phyloP scores from a whole-genome alignment of 2,113 vertebrate genomes.

The Nannobrachium achirus region DNA sequence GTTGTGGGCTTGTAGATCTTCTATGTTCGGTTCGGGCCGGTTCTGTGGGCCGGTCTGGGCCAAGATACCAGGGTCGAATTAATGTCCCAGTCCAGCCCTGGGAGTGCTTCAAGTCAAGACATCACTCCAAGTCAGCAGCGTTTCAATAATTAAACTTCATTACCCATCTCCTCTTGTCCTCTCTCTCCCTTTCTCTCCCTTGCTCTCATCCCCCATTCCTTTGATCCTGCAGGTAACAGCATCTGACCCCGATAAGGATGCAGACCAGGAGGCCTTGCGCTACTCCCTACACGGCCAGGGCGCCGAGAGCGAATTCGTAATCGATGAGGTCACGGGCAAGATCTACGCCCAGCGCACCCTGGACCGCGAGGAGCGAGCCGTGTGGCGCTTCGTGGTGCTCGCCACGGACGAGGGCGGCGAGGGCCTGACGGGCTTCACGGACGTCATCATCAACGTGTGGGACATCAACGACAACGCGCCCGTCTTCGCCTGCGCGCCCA shows the following conservation, averaged over 20 bases:
- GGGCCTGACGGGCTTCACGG: slow-evolving; percentile 91
- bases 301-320: slow-evolving; percentile 86
- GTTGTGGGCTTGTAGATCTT: no score
- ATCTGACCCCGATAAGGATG: slow-evolving; percentile 85
- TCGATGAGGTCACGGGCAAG: slow-evolving; percentile 87
- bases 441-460: slow-evolving; percentile 90
- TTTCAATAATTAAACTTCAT: slow-evolving; percentile 53
- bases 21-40: background rate
- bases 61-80: slow-evolving; percentile 18
- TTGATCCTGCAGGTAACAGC: slow-evolving; percentile 84
- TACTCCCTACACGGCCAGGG: slow-evolving; percentile 90
- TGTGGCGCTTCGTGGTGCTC: slow-evolving; percentile 90
- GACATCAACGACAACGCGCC: slow-evolving; percentile 90
- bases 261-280: slow-evolving; percentile 83
- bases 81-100: no score
- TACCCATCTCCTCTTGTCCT: background rate
- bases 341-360: slow-evolving; percentile 86
- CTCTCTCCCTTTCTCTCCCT: background rate
- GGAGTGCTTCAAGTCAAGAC: slow-evolving; percentile 38
- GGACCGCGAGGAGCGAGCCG: slow-evolving; percentile 84
- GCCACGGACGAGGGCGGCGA: slow-evolving; percentile 90
- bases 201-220: slow-evolving; percentile 17
- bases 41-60: slow-evolving; percentile 7
- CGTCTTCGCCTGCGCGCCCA: slow-evolving; percentile 82
- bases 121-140: slow-evolving; percentile 37